Conservation (phyloP, 2,888 invertebrate species). For the Troides helena region DNA sequence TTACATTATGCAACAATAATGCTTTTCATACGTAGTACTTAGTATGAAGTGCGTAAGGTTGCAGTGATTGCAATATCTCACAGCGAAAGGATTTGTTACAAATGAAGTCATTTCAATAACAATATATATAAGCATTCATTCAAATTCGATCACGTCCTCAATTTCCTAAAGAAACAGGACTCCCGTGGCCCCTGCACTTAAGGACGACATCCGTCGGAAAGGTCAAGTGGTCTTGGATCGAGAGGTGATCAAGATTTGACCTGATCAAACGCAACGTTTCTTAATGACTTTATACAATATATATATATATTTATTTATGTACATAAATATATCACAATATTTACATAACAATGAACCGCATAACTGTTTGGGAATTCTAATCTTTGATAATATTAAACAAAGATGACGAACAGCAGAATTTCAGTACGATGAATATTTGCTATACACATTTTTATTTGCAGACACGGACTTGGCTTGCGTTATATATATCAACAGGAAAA, state of each 20-base stretch:
- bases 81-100: not conserved
- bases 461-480: too few relatives aligned
- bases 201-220: conserved; percentile 4
- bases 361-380: too few relatives aligned
- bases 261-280: conserved; percentile 18
- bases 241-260: conserved; percentile 23
- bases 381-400: too few relatives aligned
- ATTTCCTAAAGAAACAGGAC: conserved; percentile 7
- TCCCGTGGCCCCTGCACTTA: conserved; percentile 1
- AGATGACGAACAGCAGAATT: too few relatives aligned
- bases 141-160: conserved; percentile 1
- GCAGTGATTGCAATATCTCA: not conserved
- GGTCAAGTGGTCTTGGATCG: conserved; percentile 11
- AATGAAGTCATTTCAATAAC: not conserved
- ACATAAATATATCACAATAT: not conserved
- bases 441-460: too few relatives aligned
- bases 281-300: not conserved
- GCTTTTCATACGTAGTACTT: not conserved
- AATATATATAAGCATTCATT: not conserved
- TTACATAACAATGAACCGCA: not conserved
- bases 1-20: not conserved
- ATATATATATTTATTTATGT: not conserved
- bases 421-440: too few relatives aligned
- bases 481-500: too few relatives aligned
- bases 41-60: not conserved